Evolutionary conservation across 2,888 invertebrate species (phyloP), one percentile per base, ranked within the genome.

Genomic region (Agonopterix subpropinquella): DNA sequence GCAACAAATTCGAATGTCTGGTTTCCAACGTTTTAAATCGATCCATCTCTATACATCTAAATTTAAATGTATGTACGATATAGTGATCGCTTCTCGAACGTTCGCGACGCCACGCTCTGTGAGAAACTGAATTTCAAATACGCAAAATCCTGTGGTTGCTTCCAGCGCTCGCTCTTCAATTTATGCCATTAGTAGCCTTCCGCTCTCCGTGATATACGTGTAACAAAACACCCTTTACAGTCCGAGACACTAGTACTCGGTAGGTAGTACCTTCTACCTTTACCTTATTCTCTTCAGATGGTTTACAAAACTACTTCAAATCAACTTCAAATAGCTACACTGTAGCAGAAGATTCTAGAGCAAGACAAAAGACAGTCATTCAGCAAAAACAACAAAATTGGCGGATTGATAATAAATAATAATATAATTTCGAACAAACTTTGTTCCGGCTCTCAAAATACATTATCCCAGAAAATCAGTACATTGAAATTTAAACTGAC

Each of bases 91-190:
- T 73, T 60, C 60, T 64, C 62, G 63, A 74, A 75, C 67, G 70
- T 65, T 64, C 67, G 58, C 65, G 53, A 60, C 55, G 59, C 59
- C 62, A 61, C 62, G 69, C 70, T 62, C 65, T 61, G 66, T 67
- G 74, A 76, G 77, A 75, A 79, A 76, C 80, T 80, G 77, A 83
- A 84, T 82, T 82, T 80, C 77, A 77, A 82, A 81, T 81, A 78
- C 74, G 77, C 75, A 79, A 81, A 82, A 83, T 77, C 77, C 76
- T 73, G 79, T 65, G 77, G 80, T 75, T 74, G 67, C 75, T 73
- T 74, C 69, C 62, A 75, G 66, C 73, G 70, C 72, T 73, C 73
- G 73, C 74, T 78, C 76, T 78, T 76, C 77, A 82, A 80, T 83
- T 81, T 80, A 78, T 81, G 73, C 80, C 76, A 80, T 81, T 82